These are phyloP conservation scores for Leptodirus hochenwartii DNA, from an alignment of 2,888 invertebrate species.

Conservation along the genomic window DNA sequence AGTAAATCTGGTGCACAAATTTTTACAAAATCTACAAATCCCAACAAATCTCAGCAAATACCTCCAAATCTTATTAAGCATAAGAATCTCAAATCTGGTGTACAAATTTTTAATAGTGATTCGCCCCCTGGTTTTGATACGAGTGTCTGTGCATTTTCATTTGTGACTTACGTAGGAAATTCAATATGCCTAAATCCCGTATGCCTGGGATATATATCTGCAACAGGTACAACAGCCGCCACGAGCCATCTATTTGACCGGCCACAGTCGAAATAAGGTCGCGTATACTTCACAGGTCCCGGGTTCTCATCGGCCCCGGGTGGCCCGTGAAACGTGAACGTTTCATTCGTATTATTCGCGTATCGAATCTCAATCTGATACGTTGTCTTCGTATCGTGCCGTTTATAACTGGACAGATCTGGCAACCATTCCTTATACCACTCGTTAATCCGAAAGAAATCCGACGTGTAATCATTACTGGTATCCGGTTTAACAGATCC, in stretches of 20 bases:
- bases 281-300: slow-evolving; percentile 86
- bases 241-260: slow-evolving; percentile 92
- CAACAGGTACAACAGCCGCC: slow-evolving; percentile 83
- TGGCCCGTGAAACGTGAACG: slow-evolving; percentile 91
- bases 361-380: slow-evolving; percentile 88
- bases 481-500: slow-evolving; percentile 61
- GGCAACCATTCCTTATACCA: slow-evolving; percentile 90
- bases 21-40: too few relatives aligned
- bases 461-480: slow-evolving; percentile 78
- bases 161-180: slow-evolving; percentile 81
- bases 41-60: too few relatives aligned
- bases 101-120: too few relatives aligned
- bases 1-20: too few relatives aligned
- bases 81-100: too few relatives aligned
- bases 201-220: slow-evolving; percentile 87
- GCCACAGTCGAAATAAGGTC: slow-evolving; percentile 93
- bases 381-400: slow-evolving; percentile 83
- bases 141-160: too few relatives aligned
- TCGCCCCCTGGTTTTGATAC: too few relatives aligned
- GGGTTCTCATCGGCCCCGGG: slow-evolving; percentile 79
- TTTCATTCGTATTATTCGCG: slow-evolving; percentile 87
- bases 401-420: slow-evolving; percentile 52
- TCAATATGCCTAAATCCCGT: slow-evolving; percentile 86
- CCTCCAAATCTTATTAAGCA: too few relatives aligned
- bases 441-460: slow-evolving; percentile 80